A percentile compares a stretch with the other conserved stretches of the same genome.
These are phyloP conservation scores for Himalopsyche kuldschensis DNA, from an alignment of 2,888 invertebrate genomes.

Conservation along the genomic window DNA sequence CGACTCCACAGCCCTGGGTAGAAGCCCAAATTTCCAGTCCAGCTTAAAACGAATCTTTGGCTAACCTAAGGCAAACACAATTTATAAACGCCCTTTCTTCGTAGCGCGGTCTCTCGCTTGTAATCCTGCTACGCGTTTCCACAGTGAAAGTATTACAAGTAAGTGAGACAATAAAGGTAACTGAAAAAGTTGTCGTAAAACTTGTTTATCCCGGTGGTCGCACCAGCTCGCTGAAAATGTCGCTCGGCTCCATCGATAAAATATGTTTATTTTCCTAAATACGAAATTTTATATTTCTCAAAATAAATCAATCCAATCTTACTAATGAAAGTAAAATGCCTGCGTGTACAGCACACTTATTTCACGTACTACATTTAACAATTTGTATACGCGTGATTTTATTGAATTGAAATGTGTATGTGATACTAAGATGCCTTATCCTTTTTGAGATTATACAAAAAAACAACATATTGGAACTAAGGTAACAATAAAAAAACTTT, in stretches of 20 bases:
- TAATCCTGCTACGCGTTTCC: background rate
- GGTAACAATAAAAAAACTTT: too few relatives aligned
- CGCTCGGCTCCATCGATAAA: background rate
- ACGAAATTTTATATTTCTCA: background rate
- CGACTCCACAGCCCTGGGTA: too few relatives aligned
- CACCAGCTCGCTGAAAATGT: background rate
- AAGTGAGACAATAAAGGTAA: slow-evolving; percentile 12
- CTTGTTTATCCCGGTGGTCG: slow-evolving; percentile 13
- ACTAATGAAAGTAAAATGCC: background rate
- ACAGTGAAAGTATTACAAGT: background rate
- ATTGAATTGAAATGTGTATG: too few relatives aligned
- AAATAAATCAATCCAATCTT: background rate
- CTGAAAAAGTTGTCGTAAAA: slow-evolving; percentile 11
- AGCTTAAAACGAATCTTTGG: background rate
- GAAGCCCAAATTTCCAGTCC: background rate
- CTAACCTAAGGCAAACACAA: background rate
- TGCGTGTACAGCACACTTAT: too few relatives aligned
- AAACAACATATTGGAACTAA: too few relatives aligned
- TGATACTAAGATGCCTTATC: too few relatives aligned
- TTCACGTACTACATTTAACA: too few relatives aligned
- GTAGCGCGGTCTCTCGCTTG: background rate
- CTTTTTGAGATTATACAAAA: too few relatives aligned
- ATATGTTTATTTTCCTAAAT: background rate
- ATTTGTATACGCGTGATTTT: too few relatives aligned
- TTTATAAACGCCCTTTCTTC: background rate